Percentiles rank a stretch among this genome's conserved stretches.
Evolutionary conservation across 2,888 invertebrate genomes (phyloP).

Genomic region (Podabrus alpinus): DNA sequence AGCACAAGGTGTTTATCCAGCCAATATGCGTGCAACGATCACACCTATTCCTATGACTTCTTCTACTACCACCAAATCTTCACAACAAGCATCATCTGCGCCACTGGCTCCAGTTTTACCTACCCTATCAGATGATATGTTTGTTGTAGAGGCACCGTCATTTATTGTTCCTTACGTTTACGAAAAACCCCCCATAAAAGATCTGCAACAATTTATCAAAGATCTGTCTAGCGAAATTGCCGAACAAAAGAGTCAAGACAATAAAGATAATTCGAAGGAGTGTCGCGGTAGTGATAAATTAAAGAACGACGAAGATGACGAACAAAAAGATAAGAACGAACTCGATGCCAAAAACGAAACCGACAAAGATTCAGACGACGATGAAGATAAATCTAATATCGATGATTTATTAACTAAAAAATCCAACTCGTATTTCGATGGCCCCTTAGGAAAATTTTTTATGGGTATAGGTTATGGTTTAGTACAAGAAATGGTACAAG

Average conservation of each 20-base stretch:
- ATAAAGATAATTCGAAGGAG: conserved; percentile 54
- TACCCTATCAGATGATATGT: conserved; percentile 88
- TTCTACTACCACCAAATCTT: conserved; percentile 51
- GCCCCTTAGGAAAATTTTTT: conserved; percentile 87
- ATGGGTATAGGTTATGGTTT: conserved; percentile 88
- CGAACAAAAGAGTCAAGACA: conserved; percentile 63
- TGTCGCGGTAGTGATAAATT: conserved; percentile 39
- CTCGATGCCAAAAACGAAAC: conserved; percentile 41
- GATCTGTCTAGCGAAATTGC: conserved; percentile 67
- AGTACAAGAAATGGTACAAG: conserved; percentile 91
- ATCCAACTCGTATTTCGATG: conserved; percentile 73
- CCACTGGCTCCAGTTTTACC: conserved; percentile 67
- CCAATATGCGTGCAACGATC: conserved; percentile 63
- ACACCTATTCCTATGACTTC: conserved; percentile 59
- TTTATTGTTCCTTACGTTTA: conserved; percentile 93
- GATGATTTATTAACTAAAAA: conserved; percentile 36
- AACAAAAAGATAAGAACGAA: conserved; percentile 49
- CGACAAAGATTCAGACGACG: conserved; percentile 38
- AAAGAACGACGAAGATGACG: conserved; percentile 56
- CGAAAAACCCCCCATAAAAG: conserved; percentile 83
- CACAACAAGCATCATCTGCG: conserved; percentile 35
- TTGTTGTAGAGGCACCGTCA: conserved; percentile 89
- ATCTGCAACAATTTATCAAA: conserved; percentile 73
- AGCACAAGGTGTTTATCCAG: conserved; percentile 68
- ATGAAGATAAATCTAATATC: conserved; percentile 57